Evolutionary conservation across 2,113 vertebrate species (phyloP).

Genomic region (Sylvicapra grimmia): DNA sequence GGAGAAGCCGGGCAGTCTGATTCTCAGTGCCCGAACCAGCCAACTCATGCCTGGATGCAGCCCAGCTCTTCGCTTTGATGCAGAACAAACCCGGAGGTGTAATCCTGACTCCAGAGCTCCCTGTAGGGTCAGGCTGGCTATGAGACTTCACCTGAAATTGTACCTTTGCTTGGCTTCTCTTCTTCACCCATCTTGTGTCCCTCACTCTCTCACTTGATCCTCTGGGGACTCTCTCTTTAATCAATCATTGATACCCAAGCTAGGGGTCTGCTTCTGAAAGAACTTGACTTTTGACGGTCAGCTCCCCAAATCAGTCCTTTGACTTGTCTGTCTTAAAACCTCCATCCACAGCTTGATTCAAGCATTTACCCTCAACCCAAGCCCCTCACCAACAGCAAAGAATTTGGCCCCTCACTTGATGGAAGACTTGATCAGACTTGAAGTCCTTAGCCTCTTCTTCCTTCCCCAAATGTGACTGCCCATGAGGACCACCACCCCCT

Average conservation of each 20-base stretch:
- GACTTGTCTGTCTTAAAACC: not conserved
- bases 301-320: not conserved
- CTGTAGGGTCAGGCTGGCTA: not conserved
- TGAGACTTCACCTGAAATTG: not conserved
- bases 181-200: not conserved
- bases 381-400: not conserved
- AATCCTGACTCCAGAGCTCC: not conserved
- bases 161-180: not conserved
- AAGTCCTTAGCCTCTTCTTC: not conserved
- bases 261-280: not conserved
- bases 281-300: not conserved
- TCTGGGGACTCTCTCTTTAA: not conserved
- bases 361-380: not conserved
- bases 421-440: not conserved
- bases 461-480: not conserved
- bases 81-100: rapidly evolving
- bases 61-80: rapidly evolving
- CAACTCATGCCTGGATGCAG: not conserved
- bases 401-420: not conserved
- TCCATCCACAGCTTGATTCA: not conserved
- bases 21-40: not conserved
- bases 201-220: not conserved
- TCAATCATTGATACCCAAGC: not conserved
- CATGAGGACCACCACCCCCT: not conserved
- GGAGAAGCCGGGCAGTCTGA: not conserved